Evolutionary conservation across 2,797 vertebrate species (phyloP).

Genomic region (Alosa sapidissima): DNA sequence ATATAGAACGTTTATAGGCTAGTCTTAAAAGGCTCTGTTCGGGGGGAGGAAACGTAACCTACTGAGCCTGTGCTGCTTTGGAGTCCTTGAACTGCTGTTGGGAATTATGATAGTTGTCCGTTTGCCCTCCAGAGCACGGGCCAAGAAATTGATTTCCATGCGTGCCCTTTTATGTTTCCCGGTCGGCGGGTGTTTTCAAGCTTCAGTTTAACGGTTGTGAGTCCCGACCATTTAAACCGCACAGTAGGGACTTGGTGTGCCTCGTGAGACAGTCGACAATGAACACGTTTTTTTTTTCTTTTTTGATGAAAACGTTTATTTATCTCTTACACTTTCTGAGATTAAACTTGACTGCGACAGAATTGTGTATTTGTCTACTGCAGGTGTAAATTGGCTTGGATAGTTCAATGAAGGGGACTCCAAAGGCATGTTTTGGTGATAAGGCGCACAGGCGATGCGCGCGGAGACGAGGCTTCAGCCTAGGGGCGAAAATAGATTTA

Average conservation of each 20-base stretch:
- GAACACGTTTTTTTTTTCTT: neutral
- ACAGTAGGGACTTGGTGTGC: neutral
- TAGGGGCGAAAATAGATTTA: slow-evolving; percentile 51
- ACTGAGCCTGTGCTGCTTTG: neutral
- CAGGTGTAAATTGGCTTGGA: neutral
- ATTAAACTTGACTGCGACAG: neutral
- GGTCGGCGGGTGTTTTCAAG: neutral
- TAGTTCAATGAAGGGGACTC: neutral
- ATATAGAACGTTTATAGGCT: neutral
- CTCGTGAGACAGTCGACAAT: neutral
- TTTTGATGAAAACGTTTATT: too few species aligned
- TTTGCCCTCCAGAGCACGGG: neutral
- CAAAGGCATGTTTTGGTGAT: neutral
- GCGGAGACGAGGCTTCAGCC: slow-evolving; percentile 32
- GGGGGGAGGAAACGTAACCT: neutral
- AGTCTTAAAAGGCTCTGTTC: neutral
- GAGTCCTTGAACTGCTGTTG: neutral
- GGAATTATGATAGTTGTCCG: slow-evolving; percentile 1
- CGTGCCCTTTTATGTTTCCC: neutral
- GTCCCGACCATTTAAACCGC: neutral
- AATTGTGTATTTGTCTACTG: neutral
- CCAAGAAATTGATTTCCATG: neutral
- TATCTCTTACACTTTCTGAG: neutral
- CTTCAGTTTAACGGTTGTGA: neutral
- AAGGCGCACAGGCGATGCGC: neutral